Conservation (phyloP, 2,888 invertebrate species). For the Lobophora halterata region DNA sequence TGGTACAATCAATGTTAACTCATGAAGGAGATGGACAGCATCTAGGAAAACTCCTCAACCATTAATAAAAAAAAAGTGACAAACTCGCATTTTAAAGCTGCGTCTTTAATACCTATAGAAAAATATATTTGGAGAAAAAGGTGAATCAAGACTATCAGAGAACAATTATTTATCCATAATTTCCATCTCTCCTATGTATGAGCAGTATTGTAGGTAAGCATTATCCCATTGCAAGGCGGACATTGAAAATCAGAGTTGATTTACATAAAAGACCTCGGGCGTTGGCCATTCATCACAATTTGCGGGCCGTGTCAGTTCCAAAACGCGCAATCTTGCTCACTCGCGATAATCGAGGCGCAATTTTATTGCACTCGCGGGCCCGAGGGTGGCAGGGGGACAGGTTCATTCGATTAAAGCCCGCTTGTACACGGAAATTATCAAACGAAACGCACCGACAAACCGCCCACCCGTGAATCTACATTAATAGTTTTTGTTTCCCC, state of each 20-base stretch:
- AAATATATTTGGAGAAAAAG: too few relatives aligned
- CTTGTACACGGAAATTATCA: slow-evolving; percentile 77
- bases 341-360: slow-evolving; percentile 60
- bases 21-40: too few relatives aligned
- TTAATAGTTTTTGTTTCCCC: slow-evolving; percentile 74
- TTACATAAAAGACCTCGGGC: slow-evolving; percentile 11
- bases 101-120: too few relatives aligned
- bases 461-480: slow-evolving; percentile 72
- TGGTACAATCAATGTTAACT: too few relatives aligned
- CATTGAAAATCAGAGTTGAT: slow-evolving; percentile 2
- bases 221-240: too few relatives aligned
- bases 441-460: slow-evolving; percentile 75
- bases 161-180: too few relatives aligned
- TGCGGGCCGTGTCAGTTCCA: slow-evolving; percentile 36
- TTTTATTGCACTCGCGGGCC: slow-evolving; percentile 51
- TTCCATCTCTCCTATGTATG: too few relatives aligned
- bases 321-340: slow-evolving; percentile 43
- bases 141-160: too few relatives aligned
- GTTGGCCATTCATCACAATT: slow-evolving; percentile 21
- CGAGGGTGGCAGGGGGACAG: slow-evolving; percentile 33
- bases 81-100: too few relatives aligned
- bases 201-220: too few relatives aligned
- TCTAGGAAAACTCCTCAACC: too few relatives aligned
- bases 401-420: slow-evolving; percentile 76
- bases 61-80: too few relatives aligned